Percentiles rank a stretch among this genome's conserved stretches.
phyloP scores from a whole-genome alignment of 1,140 invertebrate species.

The Calephelis nemesis region DNA sequence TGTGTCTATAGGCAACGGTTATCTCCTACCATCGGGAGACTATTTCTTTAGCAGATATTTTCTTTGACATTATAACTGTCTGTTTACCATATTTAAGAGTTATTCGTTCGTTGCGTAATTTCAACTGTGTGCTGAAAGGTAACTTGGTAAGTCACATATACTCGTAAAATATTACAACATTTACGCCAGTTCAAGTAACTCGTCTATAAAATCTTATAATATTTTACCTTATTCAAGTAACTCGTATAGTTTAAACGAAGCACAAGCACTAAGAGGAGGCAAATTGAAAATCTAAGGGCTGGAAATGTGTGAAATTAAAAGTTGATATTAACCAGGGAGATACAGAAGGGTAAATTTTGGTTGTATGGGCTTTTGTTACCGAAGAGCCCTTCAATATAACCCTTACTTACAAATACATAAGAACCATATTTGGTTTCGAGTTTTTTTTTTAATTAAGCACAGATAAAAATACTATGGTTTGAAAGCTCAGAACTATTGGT shows the following conservation, averaged over 20 bases:
- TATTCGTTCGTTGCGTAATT: too few relatives aligned
- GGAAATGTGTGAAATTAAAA: slow-evolving; percentile 34
- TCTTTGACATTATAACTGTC: too few relatives aligned
- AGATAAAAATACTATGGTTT: slow-evolving; percentile 20
- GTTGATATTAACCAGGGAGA: slow-evolving; percentile 23
- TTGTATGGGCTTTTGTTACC: slow-evolving; percentile 12
- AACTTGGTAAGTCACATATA: too few relatives aligned
- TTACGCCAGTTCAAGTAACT: too few relatives aligned
- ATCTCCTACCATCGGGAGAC: too few relatives aligned
- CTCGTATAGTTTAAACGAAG: not conserved
- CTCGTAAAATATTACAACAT: too few relatives aligned
- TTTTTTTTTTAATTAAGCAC: slow-evolving; percentile 24
- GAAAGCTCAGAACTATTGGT: slow-evolving; percentile 20
- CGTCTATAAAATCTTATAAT: too few relatives aligned
- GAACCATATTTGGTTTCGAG: slow-evolving; percentile 11
- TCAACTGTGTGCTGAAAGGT: too few relatives aligned
- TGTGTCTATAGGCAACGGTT: too few relatives aligned
- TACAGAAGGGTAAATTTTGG: slow-evolving; percentile 13
- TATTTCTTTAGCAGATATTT: too few relatives aligned
- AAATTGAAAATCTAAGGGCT: slow-evolving; percentile 35
- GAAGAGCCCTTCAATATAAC: slow-evolving; percentile 4
- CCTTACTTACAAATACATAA: slow-evolving; percentile 11
- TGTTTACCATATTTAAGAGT: too few relatives aligned
- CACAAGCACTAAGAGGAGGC: slow-evolving; percentile 22
- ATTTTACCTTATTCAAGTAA: slow-evolving; percentile 1